Percentiles rank a stretch among this genome's conserved stretches.
phyloP scores from a whole-genome alignment of 2,888 invertebrate species.

The Didymodactylos carnosus region DNA sequence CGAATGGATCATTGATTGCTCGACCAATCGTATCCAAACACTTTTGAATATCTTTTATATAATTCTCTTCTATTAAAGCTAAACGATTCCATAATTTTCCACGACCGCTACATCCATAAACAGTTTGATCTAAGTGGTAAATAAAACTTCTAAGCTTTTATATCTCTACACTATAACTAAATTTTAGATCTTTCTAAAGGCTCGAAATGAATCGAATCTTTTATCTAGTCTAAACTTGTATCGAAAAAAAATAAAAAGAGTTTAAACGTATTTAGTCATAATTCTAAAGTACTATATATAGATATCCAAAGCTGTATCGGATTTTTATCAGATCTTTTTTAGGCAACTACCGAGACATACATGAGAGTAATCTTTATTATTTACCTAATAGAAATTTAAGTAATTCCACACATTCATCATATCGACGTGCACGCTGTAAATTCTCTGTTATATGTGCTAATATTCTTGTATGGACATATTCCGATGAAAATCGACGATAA shows the following conservation, averaged over 20 bases:
- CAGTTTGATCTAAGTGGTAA: not conserved
- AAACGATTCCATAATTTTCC: conserved; percentile 1
- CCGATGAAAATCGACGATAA: not conserved
- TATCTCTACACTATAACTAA: too few species aligned
- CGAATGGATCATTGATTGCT: not conserved
- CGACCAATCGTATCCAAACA: not conserved
- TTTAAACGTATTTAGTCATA: too few species aligned
- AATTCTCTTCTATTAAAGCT: not conserved
- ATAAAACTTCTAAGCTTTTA: too few species aligned
- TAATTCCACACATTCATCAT: not conserved
- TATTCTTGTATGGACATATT: not conserved
- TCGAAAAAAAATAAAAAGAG: not conserved
- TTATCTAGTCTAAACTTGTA: not conserved
- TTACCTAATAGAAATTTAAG: not conserved
- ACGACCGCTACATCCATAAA: not conserved
- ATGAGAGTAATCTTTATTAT: too few species aligned
- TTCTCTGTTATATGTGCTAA: not conserved
- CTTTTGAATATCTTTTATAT: not conserved
- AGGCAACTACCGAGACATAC: too few species aligned
- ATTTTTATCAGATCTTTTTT: too few species aligned
- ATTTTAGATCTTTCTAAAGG: too few species aligned
- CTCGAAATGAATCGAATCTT: not conserved
- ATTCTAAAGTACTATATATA: too few species aligned
- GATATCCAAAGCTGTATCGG: too few species aligned
- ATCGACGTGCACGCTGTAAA: not conserved